These are phyloP conservation scores for Drosophila quadrilineata DNA, from an alignment of 1,140 invertebrate genomes.

Conservation along the genomic window DNA sequence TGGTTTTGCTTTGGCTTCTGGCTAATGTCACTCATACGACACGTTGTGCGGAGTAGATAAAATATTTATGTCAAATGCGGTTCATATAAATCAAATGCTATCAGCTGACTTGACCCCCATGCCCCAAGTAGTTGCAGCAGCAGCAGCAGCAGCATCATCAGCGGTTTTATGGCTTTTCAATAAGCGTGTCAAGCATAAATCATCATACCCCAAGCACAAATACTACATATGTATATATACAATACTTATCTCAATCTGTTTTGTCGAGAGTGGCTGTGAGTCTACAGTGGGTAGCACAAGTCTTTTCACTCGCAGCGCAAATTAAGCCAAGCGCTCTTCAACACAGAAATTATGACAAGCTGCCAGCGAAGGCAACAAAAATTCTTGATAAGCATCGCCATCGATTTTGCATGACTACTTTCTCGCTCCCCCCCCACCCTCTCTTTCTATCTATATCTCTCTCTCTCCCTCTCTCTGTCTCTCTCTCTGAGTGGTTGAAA, in stretches of 20 bases:
- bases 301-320: constrained; percentile 49
- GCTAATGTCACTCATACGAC: constrained; percentile 78
- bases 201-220: constrained; percentile 29
- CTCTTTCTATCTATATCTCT: background rate
- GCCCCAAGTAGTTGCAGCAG: background rate
- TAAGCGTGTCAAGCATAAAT: constrained; percentile 79
- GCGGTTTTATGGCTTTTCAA: constrained; percentile 62
- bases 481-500: constrained; percentile 25
- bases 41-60: constrained; percentile 66
- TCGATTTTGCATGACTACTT: constrained; percentile 67
- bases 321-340: constrained; percentile 62
- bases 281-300: constrained; percentile 38
- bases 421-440: background rate
- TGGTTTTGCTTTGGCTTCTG: constrained; percentile 39
- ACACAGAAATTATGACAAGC: constrained; percentile 68
- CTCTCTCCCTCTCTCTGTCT: background rate
- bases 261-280: constrained; percentile 18
- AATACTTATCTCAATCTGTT: constrained; percentile 69
- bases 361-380: constrained; percentile 32
- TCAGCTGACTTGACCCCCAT: constrained; percentile 70
- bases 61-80: constrained; percentile 72
- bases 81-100: constrained; percentile 73
- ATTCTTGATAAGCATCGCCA: constrained; percentile 52
- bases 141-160: constrained; percentile 11
- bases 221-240: no score